Evolutionary conservation across 2,113 vertebrate genomes (phyloP), one percentile per base, ranked within the genome.

Genomic region (Rostratula benghalensis): DNA sequence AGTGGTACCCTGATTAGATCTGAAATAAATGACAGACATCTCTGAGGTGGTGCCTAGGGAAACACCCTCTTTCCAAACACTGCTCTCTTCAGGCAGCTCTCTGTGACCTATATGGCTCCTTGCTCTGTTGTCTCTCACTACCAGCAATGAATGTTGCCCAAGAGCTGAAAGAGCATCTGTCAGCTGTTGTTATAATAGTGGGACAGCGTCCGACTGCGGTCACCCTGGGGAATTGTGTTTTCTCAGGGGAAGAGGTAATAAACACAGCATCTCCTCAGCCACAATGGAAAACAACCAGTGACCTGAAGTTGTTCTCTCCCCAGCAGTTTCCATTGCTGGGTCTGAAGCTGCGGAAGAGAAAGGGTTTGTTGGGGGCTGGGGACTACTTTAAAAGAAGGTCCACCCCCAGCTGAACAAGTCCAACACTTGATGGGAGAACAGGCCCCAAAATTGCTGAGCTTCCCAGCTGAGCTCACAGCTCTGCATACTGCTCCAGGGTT

Each of bases 181-280:
- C 61, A 68, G 67, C 35, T 6, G 1, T 27, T 37, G 28, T 30
- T 93, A 2, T 35, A 87, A 73, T 85, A 92, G n/a, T 54, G 83
- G 85, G 57, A 78, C 37, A 63, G n/a, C 59, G 74, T 78, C n/a
- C 57, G 74, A 79, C 35, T 20, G 28, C 13, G 1, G 48, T 79
- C 56, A 46, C 65, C 61, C 61, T 61, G 53, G 76, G 76, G 79
- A 92, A 69, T 19, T 73, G 71, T n/a, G 19, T 83, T 90, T 88
- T 85, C 78, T 68, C 56, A 76, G 51, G n/a, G n/a, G 68, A 90
- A 76, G 57, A 79, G 83, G 61, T 85, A 94, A 94, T 59, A 90
- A 93, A 94, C 35, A 50, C 61, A 84, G 33, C 46, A 74, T 65
- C 80, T 63, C 43, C 70, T 60, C 53, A 73, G 51, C n/a, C 78